Evolutionary conservation across 2,113 vertebrate genomes (phyloP).

Genomic region (Syngnathus floridae): DNA sequence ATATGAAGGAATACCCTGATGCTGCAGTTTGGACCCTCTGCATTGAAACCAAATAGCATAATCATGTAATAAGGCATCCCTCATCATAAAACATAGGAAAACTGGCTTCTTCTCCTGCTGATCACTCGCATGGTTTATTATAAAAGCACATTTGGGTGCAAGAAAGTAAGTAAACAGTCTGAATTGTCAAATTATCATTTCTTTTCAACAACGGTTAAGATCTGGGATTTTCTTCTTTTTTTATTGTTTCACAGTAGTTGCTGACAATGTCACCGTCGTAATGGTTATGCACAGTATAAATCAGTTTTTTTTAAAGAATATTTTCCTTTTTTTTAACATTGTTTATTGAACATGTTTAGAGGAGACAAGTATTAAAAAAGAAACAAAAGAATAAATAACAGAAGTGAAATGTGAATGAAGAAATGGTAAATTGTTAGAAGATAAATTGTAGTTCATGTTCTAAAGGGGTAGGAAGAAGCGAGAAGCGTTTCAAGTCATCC

Average conservation of each 20-base stretch:
- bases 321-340: too few relatives aligned
- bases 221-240: slow-evolving; percentile 36
- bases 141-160: slow-evolving; percentile 41
- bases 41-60: slow-evolving; percentile 65
- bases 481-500: too few relatives aligned
- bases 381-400: too few relatives aligned
- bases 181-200: slow-evolving; percentile 52
- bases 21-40: slow-evolving; percentile 60
- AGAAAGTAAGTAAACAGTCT: slow-evolving; percentile 57
- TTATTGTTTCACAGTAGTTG: slow-evolving; percentile 12
- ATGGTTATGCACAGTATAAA: too few relatives aligned
- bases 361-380: too few relatives aligned
- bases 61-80: slow-evolving; percentile 60
- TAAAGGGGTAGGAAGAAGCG: too few relatives aligned
- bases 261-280: slow-evolving; percentile 1
- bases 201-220: slow-evolving; percentile 11
- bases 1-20: slow-evolving; percentile 66
- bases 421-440: too few relatives aligned
- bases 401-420: too few relatives aligned
- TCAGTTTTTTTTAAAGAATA: too few relatives aligned
- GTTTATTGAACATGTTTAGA: too few relatives aligned
- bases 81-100: slow-evolving; percentile 64
- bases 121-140: slow-evolving; percentile 54
- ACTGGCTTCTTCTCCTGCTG: slow-evolving; percentile 46
- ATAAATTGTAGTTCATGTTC: too few relatives aligned